Base-by-base conservation (phyloP, 2,113 vertebrate genomes). In the Neodontobutis hainanensis region DNA sequence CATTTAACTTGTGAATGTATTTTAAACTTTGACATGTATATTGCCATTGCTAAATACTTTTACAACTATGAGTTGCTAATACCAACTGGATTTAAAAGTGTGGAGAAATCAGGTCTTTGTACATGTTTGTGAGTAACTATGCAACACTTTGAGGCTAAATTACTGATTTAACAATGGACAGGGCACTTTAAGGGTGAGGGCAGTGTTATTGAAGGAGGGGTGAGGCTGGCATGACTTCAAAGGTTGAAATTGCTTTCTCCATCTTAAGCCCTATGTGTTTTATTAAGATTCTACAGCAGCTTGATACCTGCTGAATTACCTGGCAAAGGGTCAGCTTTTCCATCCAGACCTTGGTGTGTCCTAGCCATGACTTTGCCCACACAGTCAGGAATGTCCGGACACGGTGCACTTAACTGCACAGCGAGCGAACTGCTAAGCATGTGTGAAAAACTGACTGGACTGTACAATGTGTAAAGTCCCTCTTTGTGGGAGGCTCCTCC, bases 341-440 rank as follows among this genome's bases (percentile, higher is more conserved):
- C 3, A 3, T 56, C 63, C 74, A 59, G 45, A 46, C 65, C n/a
- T 59, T 46, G 15, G 58, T 46, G 75, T 77, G 88, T 77, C 86
- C 88, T 87, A 65, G 75, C 68, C 55, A 15, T 85, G 88, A 91
- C 88, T 88, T 90, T 90, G 85, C 73, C 75, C 51, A 15, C 79
- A 61, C 85, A 70, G 85, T 56, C 61, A 57, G 65, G 40, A 60
- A 60, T 53, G 59, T 80, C 58, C 61, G 69, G 66, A 78, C 68
- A 66, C n/a, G n/a, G 46, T 40, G 49, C 46, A 73, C 81, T 71
- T 84, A 77, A 82, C 63, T 70, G 58, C 44, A 5, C 67, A 59
- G 63, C 45, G 2, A 66, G 51, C 62, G 42, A 80, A 43, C 7
- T 65, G 76, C 68, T 56, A 79, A 77, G 47, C 72, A 77, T 48